phyloP scores from a whole-genome alignment of 2,113 vertebrate species.

The Holacanthus passer region DNA sequence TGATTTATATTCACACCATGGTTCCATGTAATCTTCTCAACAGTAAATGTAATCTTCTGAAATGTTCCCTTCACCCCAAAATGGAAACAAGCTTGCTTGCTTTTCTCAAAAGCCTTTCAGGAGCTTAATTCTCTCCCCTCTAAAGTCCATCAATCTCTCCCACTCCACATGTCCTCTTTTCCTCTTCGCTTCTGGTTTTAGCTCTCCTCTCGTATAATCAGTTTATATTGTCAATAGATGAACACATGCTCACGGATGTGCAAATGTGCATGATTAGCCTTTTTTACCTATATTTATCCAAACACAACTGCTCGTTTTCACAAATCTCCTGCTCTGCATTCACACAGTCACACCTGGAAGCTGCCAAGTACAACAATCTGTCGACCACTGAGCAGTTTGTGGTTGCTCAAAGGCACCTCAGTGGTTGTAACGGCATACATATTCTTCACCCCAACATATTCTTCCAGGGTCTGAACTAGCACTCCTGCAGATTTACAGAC shows the following conservation, averaged over 20 bases:
- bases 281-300: background rate
- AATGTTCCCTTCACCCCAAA: slow-evolving; percentile 1
- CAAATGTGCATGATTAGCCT: background rate
- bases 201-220: slow-evolving; percentile 8
- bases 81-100: slow-evolving; percentile 19
- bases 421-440: background rate
- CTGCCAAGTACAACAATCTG: background rate
- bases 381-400: background rate
- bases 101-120: slow-evolving; percentile 30
- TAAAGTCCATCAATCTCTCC: slow-evolving; percentile 17
- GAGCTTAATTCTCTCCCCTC: slow-evolving; percentile 25
- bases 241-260: background rate
- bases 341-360: background rate
- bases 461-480: background rate
- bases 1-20: slow-evolving; percentile 11
- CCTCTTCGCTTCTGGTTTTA: background rate
- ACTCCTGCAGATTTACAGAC: background rate
- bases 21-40: slow-evolving; percentile 22
- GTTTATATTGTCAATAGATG: background rate
- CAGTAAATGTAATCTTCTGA: slow-evolving; percentile 38
- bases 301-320: background rate
- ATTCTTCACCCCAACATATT: background rate
- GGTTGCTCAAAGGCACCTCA: background rate
- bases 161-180: background rate
- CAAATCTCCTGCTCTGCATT: background rate